Evolutionary conservation across 2,888 invertebrate species (phyloP), one percentile per base, ranked within the genome.

Genomic region (Aspidapion aeneum): DNA sequence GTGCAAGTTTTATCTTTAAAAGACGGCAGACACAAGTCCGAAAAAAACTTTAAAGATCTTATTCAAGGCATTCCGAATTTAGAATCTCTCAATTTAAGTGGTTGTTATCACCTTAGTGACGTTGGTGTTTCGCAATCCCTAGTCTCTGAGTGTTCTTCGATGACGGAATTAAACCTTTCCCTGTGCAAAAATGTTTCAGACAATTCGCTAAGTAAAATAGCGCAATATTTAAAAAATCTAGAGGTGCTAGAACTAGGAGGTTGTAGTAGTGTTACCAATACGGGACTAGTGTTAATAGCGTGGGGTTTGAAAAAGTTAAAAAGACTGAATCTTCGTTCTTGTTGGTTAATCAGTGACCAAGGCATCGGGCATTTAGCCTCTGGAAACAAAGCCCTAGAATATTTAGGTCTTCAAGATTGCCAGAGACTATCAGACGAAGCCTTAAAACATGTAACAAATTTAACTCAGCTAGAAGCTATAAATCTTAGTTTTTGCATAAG

Each of bases 151-250:
- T 83, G 91, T 68, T 89, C 91, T 59, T 87, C 90, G 48, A 82
- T 97, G 60, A 90, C 89, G 67, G 86, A 89, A 71, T 84, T 97
- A 67, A 93, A 97, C 79, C 84, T 97, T 60, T 94, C 94, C 55
- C 82, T 96, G 63, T 97, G 97, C 82, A 97, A 97, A 80, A 96
- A 96, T 83, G 90, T 97, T 65, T 94, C 94, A n/a, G 96, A 97
- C 80, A 89, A 89, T 21, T 92, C 94, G 59, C 84, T 96, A 21
- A 89, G 90, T 18, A 84, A 90, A 74, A 94, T 96, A 80, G 91
- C 94, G 54, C 91, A 92, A 77, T 89, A 88, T 74, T 81, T 94
- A 57, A 90, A 89, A 79, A 94, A 94, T 80, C 84, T 97, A 64
- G 93, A 95, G 76, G 89, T 89, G 22, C 82, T 97, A 60, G 94